Percentiles rank a stretch among this genome's conserved stretches.
phyloP scores from a whole-genome alignment of 2,113 vertebrate species.

The Lepus timidus region DNA sequence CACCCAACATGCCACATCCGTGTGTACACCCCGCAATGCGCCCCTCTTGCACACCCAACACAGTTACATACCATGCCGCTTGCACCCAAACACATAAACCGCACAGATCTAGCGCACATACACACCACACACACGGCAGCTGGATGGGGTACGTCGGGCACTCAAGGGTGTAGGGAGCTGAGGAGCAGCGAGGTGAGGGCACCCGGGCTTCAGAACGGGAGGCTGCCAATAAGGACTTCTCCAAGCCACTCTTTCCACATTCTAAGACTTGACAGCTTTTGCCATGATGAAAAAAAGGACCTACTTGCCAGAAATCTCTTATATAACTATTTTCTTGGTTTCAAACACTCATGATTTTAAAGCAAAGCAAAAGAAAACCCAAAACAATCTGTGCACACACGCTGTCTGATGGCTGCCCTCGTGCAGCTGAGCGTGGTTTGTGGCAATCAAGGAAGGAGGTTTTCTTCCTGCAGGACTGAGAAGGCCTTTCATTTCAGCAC shows the following conservation, averaged over 20 bases:
- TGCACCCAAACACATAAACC: background rate
- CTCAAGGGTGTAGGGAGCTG: background rate
- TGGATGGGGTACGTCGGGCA: background rate
- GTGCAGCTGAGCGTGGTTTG: accelerated
- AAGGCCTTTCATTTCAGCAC: constrained; percentile 35
- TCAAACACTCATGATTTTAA: background rate
- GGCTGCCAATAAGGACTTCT: background rate
- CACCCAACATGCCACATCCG: no score
- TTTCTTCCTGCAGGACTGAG: background rate
- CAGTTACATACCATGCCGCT: no score
- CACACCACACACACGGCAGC: no score
- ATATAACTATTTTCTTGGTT: constrained; percentile 11
- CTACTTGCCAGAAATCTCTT: background rate
- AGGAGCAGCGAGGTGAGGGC: background rate
- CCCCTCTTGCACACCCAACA: background rate
- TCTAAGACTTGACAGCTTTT: background rate
- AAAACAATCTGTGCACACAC: background rate
- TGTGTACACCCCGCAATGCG: background rate
- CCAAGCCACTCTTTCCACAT: background rate
- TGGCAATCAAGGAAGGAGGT: background rate
- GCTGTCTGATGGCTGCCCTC: no score
- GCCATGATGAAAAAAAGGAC: background rate
- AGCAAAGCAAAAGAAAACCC: background rate
- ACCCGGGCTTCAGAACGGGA: background rate
- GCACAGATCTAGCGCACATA: background rate